Evolutionary conservation across 1,140 invertebrate genomes (phyloP).

Genomic region (Pemphigus obesinymphae): DNA sequence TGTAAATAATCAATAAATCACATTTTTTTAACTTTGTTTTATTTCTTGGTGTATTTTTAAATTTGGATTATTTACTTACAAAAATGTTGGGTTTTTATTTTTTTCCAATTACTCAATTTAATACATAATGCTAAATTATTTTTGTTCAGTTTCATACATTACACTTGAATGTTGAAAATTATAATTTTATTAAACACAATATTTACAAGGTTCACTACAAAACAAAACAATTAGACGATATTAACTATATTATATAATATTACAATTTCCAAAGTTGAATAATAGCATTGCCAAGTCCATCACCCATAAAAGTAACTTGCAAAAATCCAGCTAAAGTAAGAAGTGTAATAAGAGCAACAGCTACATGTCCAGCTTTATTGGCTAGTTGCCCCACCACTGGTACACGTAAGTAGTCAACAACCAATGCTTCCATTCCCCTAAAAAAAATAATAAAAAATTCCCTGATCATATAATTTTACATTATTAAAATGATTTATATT

Average conservation of each 20-base stretch:
- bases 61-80: too few relatives aligned
- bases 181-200: neutral
- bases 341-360: neutral
- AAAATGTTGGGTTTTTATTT: too few relatives aligned
- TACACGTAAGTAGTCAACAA: conserved; percentile 26
- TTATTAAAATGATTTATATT: neutral
- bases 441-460: neutral
- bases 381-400: conserved; percentile 18
- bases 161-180: too few relatives aligned
- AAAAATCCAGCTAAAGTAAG: conserved; percentile 27
- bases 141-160: too few relatives aligned
- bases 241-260: neutral
- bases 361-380: conserved; percentile 19
- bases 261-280: conserved; percentile 30
- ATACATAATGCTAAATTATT: too few relatives aligned
- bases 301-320: conserved; percentile 8
- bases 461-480: neutral
- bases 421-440: conserved; percentile 30
- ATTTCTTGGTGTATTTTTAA: too few relatives aligned
- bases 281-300: conserved; percentile 23
- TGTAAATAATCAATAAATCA: too few relatives aligned
- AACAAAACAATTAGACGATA: neutral
- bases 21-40: too few relatives aligned
- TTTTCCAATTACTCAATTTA: too few relatives aligned
- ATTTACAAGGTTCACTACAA: conserved; percentile 5